phyloP scores from a whole-genome alignment of 2,797 vertebrate species.

The Sebastes diploproa region DNA sequence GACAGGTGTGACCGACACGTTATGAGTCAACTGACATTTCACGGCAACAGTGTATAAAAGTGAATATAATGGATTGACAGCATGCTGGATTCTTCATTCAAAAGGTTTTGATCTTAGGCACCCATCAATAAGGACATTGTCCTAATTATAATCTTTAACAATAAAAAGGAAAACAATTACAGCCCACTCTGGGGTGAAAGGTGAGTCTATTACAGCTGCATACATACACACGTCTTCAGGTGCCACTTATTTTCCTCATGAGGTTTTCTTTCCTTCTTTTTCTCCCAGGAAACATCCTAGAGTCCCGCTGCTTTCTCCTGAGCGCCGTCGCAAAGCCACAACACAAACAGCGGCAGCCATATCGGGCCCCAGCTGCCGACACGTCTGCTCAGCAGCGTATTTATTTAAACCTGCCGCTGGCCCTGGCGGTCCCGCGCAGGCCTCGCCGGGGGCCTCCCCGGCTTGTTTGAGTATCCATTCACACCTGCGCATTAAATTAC shows the following conservation, averaged over 20 bases:
- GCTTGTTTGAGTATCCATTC: conserved; percentile 85
- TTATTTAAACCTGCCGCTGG: conserved; percentile 80
- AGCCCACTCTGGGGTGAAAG: not conserved
- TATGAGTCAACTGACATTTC: no score
- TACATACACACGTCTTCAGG: conserved; percentile 24
- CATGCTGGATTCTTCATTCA: not conserved
- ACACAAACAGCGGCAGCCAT: conserved; percentile 72
- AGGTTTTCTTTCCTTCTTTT: not conserved
- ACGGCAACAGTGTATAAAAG: no score
- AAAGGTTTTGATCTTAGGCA: not conserved
- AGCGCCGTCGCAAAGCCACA: conserved; percentile 66
- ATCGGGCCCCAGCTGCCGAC: conserved; percentile 74
- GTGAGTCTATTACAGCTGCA: not conserved
- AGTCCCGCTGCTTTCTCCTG: conserved; percentile 54
- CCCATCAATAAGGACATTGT: not conserved
- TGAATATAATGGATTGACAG: not conserved
- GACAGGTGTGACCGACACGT: not conserved
- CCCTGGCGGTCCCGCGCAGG: conserved; percentile 57
- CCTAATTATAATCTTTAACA: not conserved
- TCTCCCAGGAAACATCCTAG: conserved; percentile 61
- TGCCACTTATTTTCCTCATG: conserved; percentile 32
- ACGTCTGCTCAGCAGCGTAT: conserved; percentile 77
- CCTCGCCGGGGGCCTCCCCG: conserved; percentile 72
- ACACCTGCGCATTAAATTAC: conserved; percentile 86
- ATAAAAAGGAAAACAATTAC: not conserved